phyloP scores from a whole-genome alignment of 2,888 invertebrate species.

The Hemithea aestivaria region DNA sequence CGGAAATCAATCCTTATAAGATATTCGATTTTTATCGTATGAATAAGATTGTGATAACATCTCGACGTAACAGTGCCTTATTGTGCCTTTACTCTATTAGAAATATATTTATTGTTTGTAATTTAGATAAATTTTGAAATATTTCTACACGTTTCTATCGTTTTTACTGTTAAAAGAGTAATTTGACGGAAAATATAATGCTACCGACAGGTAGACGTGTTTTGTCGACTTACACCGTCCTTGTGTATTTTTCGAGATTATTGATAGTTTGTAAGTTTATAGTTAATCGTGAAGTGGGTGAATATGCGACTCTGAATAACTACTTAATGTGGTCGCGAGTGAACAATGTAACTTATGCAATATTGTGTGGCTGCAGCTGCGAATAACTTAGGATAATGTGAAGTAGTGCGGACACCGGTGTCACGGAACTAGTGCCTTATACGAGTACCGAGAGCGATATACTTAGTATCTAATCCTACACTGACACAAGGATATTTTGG shows the following conservation, averaged over 20 bases:
- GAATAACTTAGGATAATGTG: slow-evolving; percentile 40
- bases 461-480: slow-evolving; percentile 34
- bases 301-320: slow-evolving; percentile 57
- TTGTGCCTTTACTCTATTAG: slow-evolving; percentile 67
- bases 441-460: slow-evolving; percentile 37
- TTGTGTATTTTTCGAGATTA: slow-evolving; percentile 78
- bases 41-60: slow-evolving; percentile 74
- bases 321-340: slow-evolving; percentile 38
- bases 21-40: slow-evolving; percentile 48
- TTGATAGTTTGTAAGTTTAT: slow-evolving; percentile 66
- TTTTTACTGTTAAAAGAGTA: slow-evolving; percentile 57
- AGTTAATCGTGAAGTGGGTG: slow-evolving; percentile 61
- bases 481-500: too few species aligned
- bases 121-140: slow-evolving; percentile 63
- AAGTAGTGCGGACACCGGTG: slow-evolving; percentile 21
- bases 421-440: slow-evolving; percentile 43
- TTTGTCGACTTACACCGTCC: slow-evolving; percentile 77
- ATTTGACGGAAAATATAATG: slow-evolving; percentile 56
- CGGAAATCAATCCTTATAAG: slow-evolving; percentile 53
- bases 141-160: slow-evolving; percentile 63
- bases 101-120: slow-evolving; percentile 72
- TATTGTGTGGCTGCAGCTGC: slow-evolving; percentile 55
- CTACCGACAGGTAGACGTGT: slow-evolving; percentile 59
- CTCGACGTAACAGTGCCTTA: slow-evolving; percentile 75
- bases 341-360: slow-evolving; percentile 41